Evolutionary conservation across 2,113 vertebrate genomes (phyloP), one percentile per base, ranked within the genome.

Genomic region (Mesitornis unicolor): DNA sequence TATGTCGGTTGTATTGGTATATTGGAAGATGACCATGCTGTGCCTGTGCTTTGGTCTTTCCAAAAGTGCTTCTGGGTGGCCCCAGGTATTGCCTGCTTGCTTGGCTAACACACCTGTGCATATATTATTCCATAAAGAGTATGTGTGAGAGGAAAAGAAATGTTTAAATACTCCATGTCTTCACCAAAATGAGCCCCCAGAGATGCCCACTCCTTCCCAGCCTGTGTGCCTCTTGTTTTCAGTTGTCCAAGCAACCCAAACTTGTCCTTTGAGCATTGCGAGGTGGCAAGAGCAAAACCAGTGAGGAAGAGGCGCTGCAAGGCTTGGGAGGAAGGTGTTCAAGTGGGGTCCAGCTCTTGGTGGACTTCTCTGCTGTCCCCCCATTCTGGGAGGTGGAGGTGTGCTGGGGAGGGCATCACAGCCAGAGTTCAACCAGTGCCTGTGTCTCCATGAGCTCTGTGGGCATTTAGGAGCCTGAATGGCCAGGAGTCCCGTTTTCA

Each of bases 331-430:
- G 61, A 67, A 75, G 20, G 24, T 51, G 60, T 65, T 74, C 22
- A 22, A 28, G 6, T 3, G 18, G 29, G 10, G 6, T 11, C 38
- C 24, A 22, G 57, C 1, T 0, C 67, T 43, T 48, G n/a, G 22
- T 69, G 42, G 26, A 1, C 16, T 35, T 70, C 10, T 22, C n/a
- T 79, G 45, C 29, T 89, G 22, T 69, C 3, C 26, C 22, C 11
- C 3, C 0, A 0, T 20, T 43, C 1, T 5, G n/a, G 20, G 42
- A 71, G 33, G 11, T 57, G 47, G 42, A 73, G 16, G 6, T 60
- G 77, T 90, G 70, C 71, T 84, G 43, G 36, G 71, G 67, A 84
- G 45, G 10, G 16, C 6, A 54, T 12, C 11, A 0, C 33, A 81
- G 36, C 42, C 61, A 73, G 14, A 31, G 2, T 84, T 47, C 69